Evolutionary conservation across 2,113 vertebrate genomes (phyloP), one percentile per base, ranked within the genome.

Genomic region (Myrmecobius fasciatus): DNA sequence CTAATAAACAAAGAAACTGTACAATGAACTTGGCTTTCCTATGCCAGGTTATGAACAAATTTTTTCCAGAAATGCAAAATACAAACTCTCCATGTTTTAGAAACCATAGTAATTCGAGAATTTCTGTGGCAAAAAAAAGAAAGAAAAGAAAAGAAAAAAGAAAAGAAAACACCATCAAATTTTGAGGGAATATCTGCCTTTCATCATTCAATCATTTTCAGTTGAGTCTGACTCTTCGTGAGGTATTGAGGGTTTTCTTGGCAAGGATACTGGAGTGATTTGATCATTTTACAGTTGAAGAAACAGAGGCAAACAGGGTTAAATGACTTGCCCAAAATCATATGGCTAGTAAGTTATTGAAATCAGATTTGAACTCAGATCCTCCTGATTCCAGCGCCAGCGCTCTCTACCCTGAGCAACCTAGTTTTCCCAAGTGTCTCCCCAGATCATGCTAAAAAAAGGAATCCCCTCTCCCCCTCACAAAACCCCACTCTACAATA

Each of bases 1-100:
- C 52, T 92, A 49, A 91, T 0, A 93, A 56, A 88, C 12, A 92
- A 36, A 9, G 53, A 28, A 54, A 95, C 8, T 47, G n/a, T 75
- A 95, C 14, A 92, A 46, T 90, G 48, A 96, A 53, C 88, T 91
- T 92, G 95, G 89, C 43, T 89, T 93, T 91, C 60, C 8, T 24
- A 8, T 31, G 25, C n/a, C 43, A 83, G 25, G 51, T 48, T 8
- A 89, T 47, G 51, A 93, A 92, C 25, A 92, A 20, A 43, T 83
- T 83, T 7, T 83, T 83, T 43, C 20, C 17, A 83, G 7, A n/a
- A n/a, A 43, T 83, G 17, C n/a, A 43, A 83, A 83, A 6, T 83
- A 20, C 6, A 83, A 83, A 24, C 36, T 75, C 36, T 43, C n/a
- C n/a, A 43, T 43, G 17, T 83, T 75, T 83, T 83, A 83, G n/a